Base-by-base conservation (phyloP, 2,888 invertebrate genomes). In the Sinhomidia bicolor region DNA sequence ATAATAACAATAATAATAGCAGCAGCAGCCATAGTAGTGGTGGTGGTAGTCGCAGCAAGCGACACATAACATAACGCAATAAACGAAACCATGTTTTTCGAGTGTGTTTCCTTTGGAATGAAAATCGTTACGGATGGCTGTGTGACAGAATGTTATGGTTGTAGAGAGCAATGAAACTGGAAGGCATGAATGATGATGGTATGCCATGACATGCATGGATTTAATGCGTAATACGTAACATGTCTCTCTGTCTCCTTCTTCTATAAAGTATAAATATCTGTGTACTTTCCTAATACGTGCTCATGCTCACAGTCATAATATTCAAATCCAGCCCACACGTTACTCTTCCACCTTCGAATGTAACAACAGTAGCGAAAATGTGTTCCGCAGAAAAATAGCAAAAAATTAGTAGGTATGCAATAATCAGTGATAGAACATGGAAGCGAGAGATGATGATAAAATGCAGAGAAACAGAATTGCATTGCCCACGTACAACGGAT, bases 111-210 rank as follows among this genome's bases (percentile, higher is more conserved):
- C 65, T 82, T 68, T 44, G 44, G 71, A 84, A 84, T 84, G 84
- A 76, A 76, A 76, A 84, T 84, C 76, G 84, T 60, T 76, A 84
- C 84, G 84, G 84, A 84, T 76, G 82, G 82, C 82, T 82, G 82
- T 82, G 32, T 81, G 83, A 74, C 57, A 65, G 83, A 83, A 74
- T 83, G 71, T 83, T 83, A 83, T 83, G 83, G 83, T 57, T 47
- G 51, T 44, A 68, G 74, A 76, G 84, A 76, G 84, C 36, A 84
- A 84, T 84, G 84, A 84, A 84, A 84, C 76, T 84, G 84, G 84
- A 84, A 62, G 76, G 84, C 76, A 84, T 84, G 84, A 84, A 84
- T 76, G 84, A 84, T 84, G 84, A 84, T 84, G 76, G 84, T 76
- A 74, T 82, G 82, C 82, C 71, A 71, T 82, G 82, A 82, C 71